A percentile compares a stretch with the other conserved stretches of the same genome.
These are phyloP conservation scores for Zaprionus vittiger DNA, from an alignment of 1,140 invertebrate species.

Conservation along the genomic window DNA sequence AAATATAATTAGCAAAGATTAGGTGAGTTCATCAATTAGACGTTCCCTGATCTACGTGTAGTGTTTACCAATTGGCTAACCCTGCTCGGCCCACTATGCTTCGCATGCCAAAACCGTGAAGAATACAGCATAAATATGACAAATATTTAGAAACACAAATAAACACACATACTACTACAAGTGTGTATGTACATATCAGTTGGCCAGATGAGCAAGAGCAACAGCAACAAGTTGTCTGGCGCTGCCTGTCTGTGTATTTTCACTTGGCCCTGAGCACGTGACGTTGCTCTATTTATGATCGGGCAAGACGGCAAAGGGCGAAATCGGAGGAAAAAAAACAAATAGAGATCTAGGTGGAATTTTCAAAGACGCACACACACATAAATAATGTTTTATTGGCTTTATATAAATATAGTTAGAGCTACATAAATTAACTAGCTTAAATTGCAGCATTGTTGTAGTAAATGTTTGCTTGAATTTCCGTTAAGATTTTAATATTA, in stretches of 20 bases:
- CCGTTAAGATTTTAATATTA: slow-evolving; percentile 32
- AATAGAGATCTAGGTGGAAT: slow-evolving; percentile 9
- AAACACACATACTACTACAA: background rate
- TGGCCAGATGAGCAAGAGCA: slow-evolving; percentile 14
- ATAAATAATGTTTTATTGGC: slow-evolving; percentile 37
- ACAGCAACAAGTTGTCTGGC: slow-evolving; percentile 63
- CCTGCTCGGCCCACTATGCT: background rate
- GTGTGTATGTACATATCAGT: background rate
- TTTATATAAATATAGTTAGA: slow-evolving; percentile 45
- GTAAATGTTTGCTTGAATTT: slow-evolving; percentile 29
- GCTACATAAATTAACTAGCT: slow-evolving; percentile 50
- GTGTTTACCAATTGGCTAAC: slow-evolving; percentile 37
- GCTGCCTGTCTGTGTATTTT: slow-evolving; percentile 13
- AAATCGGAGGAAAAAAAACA: background rate
- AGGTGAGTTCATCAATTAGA: slow-evolving; percentile 19
- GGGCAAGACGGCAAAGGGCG: slow-evolving; percentile 6
- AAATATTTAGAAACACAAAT: slow-evolving; percentile 4
- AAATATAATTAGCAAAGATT: slow-evolving; percentile 3
- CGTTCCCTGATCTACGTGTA: slow-evolving; percentile 12
- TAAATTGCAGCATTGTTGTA: slow-evolving; percentile 37
- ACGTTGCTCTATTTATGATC: slow-evolving; percentile 45
- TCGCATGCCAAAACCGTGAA: slow-evolving; percentile 28
- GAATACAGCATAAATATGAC: slow-evolving; percentile 35
- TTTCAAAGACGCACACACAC: slow-evolving; percentile 32
- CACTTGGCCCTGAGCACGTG: slow-evolving; percentile 30